Percentiles rank a stretch among this genome's conserved stretches.
Conservation (phyloP, 2,888 invertebrate species). For the Calameuta filiformis region DNA sequence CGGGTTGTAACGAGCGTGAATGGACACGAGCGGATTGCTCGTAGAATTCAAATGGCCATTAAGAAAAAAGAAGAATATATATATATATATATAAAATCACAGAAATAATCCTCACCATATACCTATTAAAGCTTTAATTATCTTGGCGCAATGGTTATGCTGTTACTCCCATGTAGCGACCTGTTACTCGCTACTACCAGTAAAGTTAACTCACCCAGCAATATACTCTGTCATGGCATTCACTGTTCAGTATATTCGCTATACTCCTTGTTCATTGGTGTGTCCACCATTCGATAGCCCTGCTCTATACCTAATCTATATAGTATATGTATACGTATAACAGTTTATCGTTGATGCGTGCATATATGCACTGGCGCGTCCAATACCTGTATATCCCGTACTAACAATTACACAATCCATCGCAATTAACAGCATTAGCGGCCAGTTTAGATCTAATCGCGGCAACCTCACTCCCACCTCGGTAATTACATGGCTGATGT, state of each 20-base stretch:
- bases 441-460: conserved; percentile 49
- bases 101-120: conserved; percentile 18
- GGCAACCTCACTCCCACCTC: conserved; percentile 35
- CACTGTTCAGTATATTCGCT: background rate
- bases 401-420: conserved; percentile 51
- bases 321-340: background rate
- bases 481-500: conserved; percentile 45
- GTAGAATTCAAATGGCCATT: background rate
- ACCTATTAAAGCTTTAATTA: conserved; percentile 25
- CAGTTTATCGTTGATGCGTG: background rate
- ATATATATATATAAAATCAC: background rate
- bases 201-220: background rate
- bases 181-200: conserved; percentile 2
- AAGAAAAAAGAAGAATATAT: background rate
- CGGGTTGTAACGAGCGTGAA: conserved; percentile 6
- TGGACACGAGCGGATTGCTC: background rate
- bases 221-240: background rate
- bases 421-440: conserved; percentile 49
- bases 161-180: background rate
- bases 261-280: background rate
- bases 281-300: background rate
- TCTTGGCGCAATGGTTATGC: conserved; percentile 8
- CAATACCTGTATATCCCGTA: background rate
- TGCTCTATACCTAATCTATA: background rate
- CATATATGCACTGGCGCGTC: background rate